A percentile compares a stretch with the other conserved stretches of the same genome.
Evolutionary conservation across 2,797 vertebrate genomes (phyloP).

Genomic region (Sebastes paucispinis): DNA sequence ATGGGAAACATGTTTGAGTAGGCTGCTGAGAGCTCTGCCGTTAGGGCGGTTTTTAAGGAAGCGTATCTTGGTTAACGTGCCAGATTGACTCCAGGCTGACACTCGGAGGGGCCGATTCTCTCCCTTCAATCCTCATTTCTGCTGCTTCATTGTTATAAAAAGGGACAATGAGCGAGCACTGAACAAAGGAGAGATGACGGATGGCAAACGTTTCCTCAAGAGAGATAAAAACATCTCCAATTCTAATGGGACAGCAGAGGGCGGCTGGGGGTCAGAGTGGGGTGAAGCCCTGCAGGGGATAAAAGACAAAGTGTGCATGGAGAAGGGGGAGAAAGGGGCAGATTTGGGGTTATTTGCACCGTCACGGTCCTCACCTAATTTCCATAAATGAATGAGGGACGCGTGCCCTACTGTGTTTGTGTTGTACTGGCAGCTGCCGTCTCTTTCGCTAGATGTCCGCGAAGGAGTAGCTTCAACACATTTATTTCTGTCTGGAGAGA

Average conservation of each 20-base stretch:
- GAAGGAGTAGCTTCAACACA: neutral
- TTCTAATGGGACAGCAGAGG: conserved; percentile 63
- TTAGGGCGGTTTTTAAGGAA: conserved; percentile 20
- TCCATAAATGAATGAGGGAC: conserved; percentile 72
- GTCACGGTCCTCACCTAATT: conserved; percentile 60
- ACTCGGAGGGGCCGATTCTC: neutral
- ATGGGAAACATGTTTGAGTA: conserved; percentile 17
- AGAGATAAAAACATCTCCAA: conserved; percentile 68
- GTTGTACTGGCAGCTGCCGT: conserved; percentile 60
- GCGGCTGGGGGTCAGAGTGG: conserved; percentile 55
- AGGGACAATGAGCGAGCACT: conserved; percentile 8
- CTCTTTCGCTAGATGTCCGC: neutral
- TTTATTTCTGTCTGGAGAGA: conserved; percentile 18
- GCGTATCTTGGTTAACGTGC: conserved; percentile 23
- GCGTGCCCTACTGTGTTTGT: conserved; percentile 54
- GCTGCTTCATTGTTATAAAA: conserved; percentile 41
- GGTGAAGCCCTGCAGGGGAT: conserved; percentile 39
- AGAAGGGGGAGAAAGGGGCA: conserved; percentile 4
- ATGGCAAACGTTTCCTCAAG: conserved; percentile 58
- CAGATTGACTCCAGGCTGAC: conserved; percentile 41
- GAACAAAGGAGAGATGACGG: conserved; percentile 60
- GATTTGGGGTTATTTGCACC: conserved; percentile 49
- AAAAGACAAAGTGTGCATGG: conserved; percentile 25
- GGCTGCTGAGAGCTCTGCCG: conserved; percentile 6
- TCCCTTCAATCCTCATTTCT: conserved; percentile 29